phyloP scores from a whole-genome alignment of 2,113 vertebrate genomes.

The Gila orcuttii region DNA sequence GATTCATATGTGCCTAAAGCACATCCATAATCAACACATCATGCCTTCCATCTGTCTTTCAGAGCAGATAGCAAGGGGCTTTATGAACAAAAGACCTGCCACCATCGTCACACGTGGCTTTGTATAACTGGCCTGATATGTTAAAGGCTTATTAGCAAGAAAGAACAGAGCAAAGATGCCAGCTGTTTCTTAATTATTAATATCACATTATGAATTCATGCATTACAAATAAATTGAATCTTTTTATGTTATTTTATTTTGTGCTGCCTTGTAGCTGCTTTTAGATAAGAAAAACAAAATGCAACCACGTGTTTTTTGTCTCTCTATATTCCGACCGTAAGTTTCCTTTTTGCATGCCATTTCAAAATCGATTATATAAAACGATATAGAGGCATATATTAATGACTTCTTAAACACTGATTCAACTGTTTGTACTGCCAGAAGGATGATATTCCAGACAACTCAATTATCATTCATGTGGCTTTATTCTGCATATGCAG shows the following conservation, averaged over 20 bases:
- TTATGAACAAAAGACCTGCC: conserved; percentile 44
- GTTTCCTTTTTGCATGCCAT: background rate
- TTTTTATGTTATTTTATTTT: background rate
- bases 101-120: conserved; percentile 34
- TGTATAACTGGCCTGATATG: conserved; percentile 31
- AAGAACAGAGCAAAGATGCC: conserved; percentile 1
- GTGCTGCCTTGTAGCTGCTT: background rate
- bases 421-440: background rate
- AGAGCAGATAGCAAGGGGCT: conserved; percentile 9
- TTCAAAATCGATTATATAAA: background rate
- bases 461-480: conserved; percentile 7
- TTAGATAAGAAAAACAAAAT: background rate
- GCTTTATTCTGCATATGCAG: conserved; percentile 1
- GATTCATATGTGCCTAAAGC: conserved; percentile 40
- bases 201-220: background rate
- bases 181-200: conserved; percentile 21
- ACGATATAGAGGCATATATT: background rate
- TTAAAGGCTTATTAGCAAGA: conserved; percentile 34
- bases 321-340: background rate
- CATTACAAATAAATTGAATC: background rate
- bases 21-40: conserved; percentile 51
- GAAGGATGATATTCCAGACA: background rate
- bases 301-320: background rate
- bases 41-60: conserved; percentile 52
- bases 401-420: background rate